Percentiles rank a stretch among this genome's conserved stretches.
These are phyloP conservation scores for Calliphora vomitoria DNA, from an alignment of 2,888 invertebrate species.

Conservation along the genomic window DNA sequence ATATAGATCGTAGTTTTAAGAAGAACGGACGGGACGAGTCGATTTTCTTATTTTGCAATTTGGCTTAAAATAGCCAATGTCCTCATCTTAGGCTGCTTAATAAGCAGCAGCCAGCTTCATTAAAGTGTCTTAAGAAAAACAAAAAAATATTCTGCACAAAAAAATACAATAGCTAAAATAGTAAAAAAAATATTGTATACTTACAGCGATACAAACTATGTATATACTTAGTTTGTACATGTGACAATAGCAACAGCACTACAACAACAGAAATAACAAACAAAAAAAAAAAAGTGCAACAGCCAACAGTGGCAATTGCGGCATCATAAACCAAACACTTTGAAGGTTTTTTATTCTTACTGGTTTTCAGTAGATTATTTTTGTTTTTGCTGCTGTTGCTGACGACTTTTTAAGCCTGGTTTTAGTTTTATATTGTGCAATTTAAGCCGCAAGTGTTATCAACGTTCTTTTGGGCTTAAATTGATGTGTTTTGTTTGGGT, in stretches of 20 bases:
- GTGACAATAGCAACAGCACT: conserved; percentile 44
- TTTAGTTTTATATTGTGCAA: conserved; percentile 42
- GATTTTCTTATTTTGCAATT: conserved; percentile 38
- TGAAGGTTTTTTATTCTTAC: conserved; percentile 64
- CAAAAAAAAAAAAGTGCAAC: conserved; percentile 56
- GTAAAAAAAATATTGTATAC: conserved; percentile 1
- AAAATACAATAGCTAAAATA: conserved; percentile 51
- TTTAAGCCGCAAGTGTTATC: conserved; percentile 64
- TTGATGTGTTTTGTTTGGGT: conserved; percentile 16
- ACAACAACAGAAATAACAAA: too few species aligned
- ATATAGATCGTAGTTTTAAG: conserved; percentile 62
- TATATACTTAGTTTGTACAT: conserved; percentile 28
- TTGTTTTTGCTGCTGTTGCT: conserved; percentile 34
- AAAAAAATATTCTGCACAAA: conserved; percentile 53
- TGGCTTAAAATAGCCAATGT: conserved; percentile 64
- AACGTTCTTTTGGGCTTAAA: conserved; percentile 47
- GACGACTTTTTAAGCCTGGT: conserved; percentile 43
- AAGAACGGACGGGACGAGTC: conserved; percentile 40
- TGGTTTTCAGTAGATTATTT: conserved; percentile 31
- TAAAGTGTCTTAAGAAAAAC: conserved; percentile 72
- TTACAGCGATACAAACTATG: conserved; percentile 16
- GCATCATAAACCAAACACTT: conserved; percentile 69
- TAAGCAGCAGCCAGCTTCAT: conserved; percentile 77
- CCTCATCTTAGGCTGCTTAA: conserved; percentile 75
- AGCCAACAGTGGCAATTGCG: conserved; percentile 70